These are phyloP conservation scores for Tetragonula carbonaria DNA, from an alignment of 2,888 invertebrate genomes.

Conservation along the genomic window DNA sequence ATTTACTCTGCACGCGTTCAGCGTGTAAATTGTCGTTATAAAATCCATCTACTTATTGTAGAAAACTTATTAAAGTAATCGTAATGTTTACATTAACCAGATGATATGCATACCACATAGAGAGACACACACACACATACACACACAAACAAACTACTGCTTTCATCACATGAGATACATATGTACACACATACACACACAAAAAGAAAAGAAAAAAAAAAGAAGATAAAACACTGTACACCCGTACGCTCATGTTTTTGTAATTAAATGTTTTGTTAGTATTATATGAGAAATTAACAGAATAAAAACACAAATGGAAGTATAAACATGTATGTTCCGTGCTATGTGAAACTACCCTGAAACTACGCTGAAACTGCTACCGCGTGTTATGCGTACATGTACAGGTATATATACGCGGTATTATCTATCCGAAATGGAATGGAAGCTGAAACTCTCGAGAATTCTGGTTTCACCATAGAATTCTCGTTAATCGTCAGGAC, in stretches of 20 bases:
- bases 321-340: constrained; percentile 39
- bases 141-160: constrained; percentile 73
- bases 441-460: not conserved
- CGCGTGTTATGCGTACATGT: not conserved
- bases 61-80: constrained; percentile 78
- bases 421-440: not conserved
- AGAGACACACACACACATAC: constrained; percentile 64
- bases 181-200: constrained; percentile 31
- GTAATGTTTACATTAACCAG: constrained; percentile 79
- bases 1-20: constrained; percentile 67
- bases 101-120: constrained; percentile 78
- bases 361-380: not conserved
- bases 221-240: constrained; percentile 47
- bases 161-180: constrained; percentile 75
- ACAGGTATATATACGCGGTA: no score
- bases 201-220: not conserved
- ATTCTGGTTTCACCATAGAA: not conserved
- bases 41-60: constrained; percentile 78
- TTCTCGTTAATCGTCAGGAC: not conserved
- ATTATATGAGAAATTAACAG: constrained; percentile 80
- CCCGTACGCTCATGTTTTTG: constrained; percentile 78
- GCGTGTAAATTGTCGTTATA: constrained; percentile 77
- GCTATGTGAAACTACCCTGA: constrained; percentile 36
- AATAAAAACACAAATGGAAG: constrained; percentile 77
- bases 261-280: constrained; percentile 82